Base-by-base conservation (phyloP, 2,888 invertebrate genomes). In the Xestobium rufovillosum region DNA sequence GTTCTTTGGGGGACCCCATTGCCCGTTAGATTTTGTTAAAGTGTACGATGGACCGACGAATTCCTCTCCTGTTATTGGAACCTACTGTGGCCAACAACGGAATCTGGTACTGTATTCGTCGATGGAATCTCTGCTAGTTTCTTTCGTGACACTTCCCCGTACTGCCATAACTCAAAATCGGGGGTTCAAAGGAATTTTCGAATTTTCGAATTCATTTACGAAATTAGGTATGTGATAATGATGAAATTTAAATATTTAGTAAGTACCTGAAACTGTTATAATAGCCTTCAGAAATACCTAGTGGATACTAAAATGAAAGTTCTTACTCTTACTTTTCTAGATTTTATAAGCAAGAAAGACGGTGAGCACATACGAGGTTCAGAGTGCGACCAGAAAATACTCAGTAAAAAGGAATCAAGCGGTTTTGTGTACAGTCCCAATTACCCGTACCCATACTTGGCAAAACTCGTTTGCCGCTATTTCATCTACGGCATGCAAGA, bases 401-500 rank as follows among this genome's bases (percentile, higher is more conserved):
- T 92, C 55, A 94, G 92, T 69, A 83, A 82, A 67, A 89, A 89
- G 69, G 88, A 91, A 67, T 90, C 91, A 41, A 82, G 79, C 57
- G 96, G 96, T 55, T 80, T 76, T 65, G 91, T 96, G 57, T 88
- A 86, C 71, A 94, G 94, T 67, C 96, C 96, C 55, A 92, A 92
- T 72, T 96, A 87, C 73, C 95, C 95, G 60, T 89, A 80, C 71
- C 88, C 85, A 49, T 95, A 94, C 75, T 87, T 92, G 69, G 85
- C 85, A 57, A 92, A 95, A 73, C 84, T 92, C 65, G 91, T 94
- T 54, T 97, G 96, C 73, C 85, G 90, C 67, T 96, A 95, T 74
- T 95, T 92, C 74, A 85, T 97, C 68, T 96, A 96, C 69, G 95
- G 95, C 56, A 86, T 97, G 79, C 92, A 96, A 72, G 96, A 97